Percentiles rank a stretch among this genome's conserved stretches.
These are phyloP conservation scores for Helleia helle DNA, from an alignment of 2,888 invertebrate genomes.

Conservation along the genomic window DNA sequence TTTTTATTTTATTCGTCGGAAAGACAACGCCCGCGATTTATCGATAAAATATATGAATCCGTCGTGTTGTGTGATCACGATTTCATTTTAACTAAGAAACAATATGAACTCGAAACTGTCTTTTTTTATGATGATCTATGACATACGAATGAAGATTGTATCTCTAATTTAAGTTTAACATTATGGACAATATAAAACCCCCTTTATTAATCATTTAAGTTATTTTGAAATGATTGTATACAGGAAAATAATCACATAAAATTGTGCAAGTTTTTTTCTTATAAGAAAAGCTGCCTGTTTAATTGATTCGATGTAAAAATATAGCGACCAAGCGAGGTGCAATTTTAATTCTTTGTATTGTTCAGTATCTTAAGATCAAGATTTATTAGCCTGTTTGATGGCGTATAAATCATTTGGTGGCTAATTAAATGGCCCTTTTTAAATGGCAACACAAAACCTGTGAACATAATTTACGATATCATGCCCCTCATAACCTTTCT, in stretches of 20 bases:
- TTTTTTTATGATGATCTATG: no score
- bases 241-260: no score
- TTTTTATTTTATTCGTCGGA: slow-evolving; percentile 46
- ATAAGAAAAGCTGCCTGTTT: no score
- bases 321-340: no score
- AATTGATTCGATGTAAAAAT: no score
- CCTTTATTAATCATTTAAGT: no score
- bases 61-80: slow-evolving; percentile 64
- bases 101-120: slow-evolving; percentile 9
- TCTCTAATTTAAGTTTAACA: no score
- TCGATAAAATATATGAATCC: slow-evolving; percentile 57
- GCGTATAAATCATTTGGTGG: slow-evolving; percentile 55
- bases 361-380: slow-evolving; percentile 31
- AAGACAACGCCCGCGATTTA: slow-evolving; percentile 49
- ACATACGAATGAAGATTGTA: no score
- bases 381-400: slow-evolving; percentile 47
- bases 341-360: slow-evolving; percentile 13
- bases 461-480: slow-evolving; percentile 64
- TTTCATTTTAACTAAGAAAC: slow-evolving; percentile 37
- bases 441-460: slow-evolving; percentile 40
- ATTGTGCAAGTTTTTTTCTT: no score
- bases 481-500: slow-evolving; percentile 63
- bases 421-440: slow-evolving; percentile 63
- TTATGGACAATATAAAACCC: no score
- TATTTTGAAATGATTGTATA: no score